Evolutionary conservation across 2,888 invertebrate species (phyloP), one percentile per base, ranked within the genome.

Genomic region (Cantharis lateralis): DNA sequence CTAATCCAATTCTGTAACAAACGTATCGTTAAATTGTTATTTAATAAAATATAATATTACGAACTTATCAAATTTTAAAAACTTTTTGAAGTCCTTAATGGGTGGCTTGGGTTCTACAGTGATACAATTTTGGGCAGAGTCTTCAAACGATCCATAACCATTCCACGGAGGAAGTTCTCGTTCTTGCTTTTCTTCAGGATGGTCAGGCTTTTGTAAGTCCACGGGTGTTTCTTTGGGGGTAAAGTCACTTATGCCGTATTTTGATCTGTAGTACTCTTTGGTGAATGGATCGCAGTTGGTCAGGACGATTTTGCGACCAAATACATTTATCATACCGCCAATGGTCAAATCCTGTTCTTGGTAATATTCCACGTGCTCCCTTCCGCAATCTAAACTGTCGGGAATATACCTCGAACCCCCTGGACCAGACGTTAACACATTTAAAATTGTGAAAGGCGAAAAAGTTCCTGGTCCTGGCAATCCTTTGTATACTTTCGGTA

Each of bases 101-200:
- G 95, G 95, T 1, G 95, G 90, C 85, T 94, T 95, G 0, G 95
- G 95, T 82, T 95, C 92, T 0, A 97, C 92, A 0, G 93, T 93
- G 70, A 93, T 91, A 85, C 97, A 97, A 85, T 96, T 97, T 81
- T 94, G 94, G 10, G 96, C 94, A 0, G 97, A 97, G 86, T 98
- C 97, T 78, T 96, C 96, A 85, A 95, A 95, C 0, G 93, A 92
- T 0, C 98, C 98, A 88, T 93, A 96, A 3, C 97, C 97, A 85
- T 97, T 97, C 92, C 95, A 97, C 0, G 97, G 97, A 0, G 97
- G 97, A 66, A 95, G 85, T 80, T 91, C 87, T 1, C 91, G 87
- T 18, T 90, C 86, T 84, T 66, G 88, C 1, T 81, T 84, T 70
- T 88, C 83, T 74, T 79, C 79, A 69, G 81, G 81, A 9, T 88